phyloP scores from a whole-genome alignment of 2,797 vertebrate genomes.

The Cynopterus sphinx region DNA sequence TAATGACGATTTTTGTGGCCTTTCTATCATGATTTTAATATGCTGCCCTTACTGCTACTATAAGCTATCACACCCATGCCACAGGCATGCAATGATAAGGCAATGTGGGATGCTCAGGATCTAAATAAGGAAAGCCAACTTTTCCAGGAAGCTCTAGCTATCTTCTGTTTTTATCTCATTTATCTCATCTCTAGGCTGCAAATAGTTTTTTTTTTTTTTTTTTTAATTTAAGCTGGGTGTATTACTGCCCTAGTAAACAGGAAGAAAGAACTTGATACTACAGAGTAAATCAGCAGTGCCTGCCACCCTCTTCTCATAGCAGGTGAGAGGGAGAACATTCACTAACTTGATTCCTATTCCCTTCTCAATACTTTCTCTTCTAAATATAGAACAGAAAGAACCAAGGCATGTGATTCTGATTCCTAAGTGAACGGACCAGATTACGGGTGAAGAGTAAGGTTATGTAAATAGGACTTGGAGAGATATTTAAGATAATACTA shows the following conservation, averaged over 20 bases:
- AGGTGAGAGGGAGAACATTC: not conserved
- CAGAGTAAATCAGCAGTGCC: not conserved
- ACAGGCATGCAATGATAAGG: not conserved
- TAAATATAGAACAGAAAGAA: not conserved
- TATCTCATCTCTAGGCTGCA: not conserved
- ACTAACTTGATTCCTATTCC: not conserved
- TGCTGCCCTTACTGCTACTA: too few relatives aligned
- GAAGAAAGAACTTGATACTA: not conserved
- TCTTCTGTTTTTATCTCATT: not conserved
- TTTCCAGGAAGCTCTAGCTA: not conserved
- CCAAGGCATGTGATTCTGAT: not conserved
- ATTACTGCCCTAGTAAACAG: not conserved
- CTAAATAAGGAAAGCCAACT: not conserved
- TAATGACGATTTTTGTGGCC: not conserved
- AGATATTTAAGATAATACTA: not conserved
- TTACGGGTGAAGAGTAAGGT: not conserved
- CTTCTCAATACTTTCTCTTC: not conserved
- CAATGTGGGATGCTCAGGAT: not conserved
- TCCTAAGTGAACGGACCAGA: not conserved
- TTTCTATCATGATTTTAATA: not conserved
- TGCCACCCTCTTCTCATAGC: not conserved
- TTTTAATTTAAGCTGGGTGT: not conserved
- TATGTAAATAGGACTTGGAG: not conserved
- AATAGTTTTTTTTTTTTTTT: slow-evolving; percentile 10
- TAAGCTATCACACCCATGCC: fast-evolving